A percentile compares a stretch with the other conserved stretches of the same genome.
Evolutionary conservation across 1,140 invertebrate species (phyloP).

Genomic region (Aporrectodea caliginosa): DNA sequence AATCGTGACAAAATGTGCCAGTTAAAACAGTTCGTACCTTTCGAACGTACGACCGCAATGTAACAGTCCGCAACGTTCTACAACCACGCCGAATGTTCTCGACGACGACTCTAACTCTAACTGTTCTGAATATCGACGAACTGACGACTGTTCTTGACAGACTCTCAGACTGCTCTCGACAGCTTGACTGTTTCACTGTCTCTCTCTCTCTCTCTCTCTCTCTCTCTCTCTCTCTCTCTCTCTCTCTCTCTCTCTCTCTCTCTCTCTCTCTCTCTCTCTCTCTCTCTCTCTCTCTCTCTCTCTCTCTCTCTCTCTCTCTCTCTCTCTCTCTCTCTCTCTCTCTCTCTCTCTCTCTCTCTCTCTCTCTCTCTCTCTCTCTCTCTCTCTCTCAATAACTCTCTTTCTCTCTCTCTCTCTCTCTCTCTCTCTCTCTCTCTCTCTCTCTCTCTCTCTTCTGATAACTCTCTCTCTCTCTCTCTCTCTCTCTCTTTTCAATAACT

Average conservation of each 20-base stretch:
- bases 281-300: constrained; percentile 1
- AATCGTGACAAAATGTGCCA: no score
- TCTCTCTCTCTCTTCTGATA: background rate
- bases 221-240: constrained; percentile 1
- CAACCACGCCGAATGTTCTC: no score
- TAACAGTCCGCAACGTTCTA: no score
- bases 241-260: background rate
- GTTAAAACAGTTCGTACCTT: no score
- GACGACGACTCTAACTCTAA: no score
- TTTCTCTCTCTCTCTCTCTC: background rate
- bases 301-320: constrained; percentile 1
- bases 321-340: constrained; percentile 1
- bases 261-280: constrained; percentile 1
- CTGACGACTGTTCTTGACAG: no score
- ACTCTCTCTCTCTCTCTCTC: background rate
- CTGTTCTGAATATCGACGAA: no score
- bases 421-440: constrained; percentile 1
- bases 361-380: constrained; percentile 1
- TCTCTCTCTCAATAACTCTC: background rate
- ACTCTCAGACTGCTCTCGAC: no score
- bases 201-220: background rate
- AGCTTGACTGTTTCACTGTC: background rate
- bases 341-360: constrained; percentile 1
- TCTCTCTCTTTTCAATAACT: background rate
- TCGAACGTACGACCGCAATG: no score